Percentiles rank a stretch among this genome's conserved stretches.
Conservation (phyloP, 2,888 invertebrate species). For the Enchytraeus crypticus region DNA sequence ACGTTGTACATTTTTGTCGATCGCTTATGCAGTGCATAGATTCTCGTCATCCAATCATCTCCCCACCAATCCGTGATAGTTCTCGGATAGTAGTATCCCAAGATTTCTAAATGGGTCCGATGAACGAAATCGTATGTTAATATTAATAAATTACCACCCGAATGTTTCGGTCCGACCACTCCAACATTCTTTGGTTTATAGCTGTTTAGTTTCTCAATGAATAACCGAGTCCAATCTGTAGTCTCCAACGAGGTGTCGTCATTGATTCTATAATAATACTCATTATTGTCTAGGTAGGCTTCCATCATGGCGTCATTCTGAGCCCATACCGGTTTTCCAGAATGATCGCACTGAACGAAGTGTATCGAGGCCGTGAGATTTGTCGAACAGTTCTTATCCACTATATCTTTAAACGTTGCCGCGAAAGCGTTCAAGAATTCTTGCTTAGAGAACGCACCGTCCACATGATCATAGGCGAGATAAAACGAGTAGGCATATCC, state of each 20-base stretch:
- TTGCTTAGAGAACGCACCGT: slow-evolving; percentile 9
- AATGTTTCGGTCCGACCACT: slow-evolving; percentile 25
- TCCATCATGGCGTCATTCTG: slow-evolving; percentile 31
- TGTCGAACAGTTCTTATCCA: not conserved
- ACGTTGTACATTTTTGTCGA: slow-evolving; percentile 12
- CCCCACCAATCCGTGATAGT: slow-evolving; percentile 24
- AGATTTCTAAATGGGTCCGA: slow-evolving; percentile 23
- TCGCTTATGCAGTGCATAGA: slow-evolving; percentile 21
- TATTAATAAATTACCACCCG: slow-evolving; percentile 21
- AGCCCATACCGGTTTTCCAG: slow-evolving; percentile 27
- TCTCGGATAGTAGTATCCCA: slow-evolving; percentile 27
- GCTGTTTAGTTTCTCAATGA: slow-evolving; percentile 11
- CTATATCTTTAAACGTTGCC: slow-evolving; percentile 1
- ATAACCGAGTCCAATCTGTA: slow-evolving; percentile 16
- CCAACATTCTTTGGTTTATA: slow-evolving; percentile 20
- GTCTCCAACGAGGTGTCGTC: slow-evolving; percentile 20
- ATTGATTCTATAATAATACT: slow-evolving; percentile 26
- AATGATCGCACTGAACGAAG: slow-evolving; percentile 23
- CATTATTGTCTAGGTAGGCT: slow-evolving; percentile 23
- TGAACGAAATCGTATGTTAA: slow-evolving; percentile 27
- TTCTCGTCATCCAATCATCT: slow-evolving; percentile 27
- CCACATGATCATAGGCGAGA: slow-evolving; percentile 21
- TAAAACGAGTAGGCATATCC: slow-evolving; percentile 22
- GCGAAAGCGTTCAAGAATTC: slow-evolving; percentile 2
- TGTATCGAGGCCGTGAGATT: slow-evolving; percentile 7